Base-by-base conservation (phyloP, 1,140 invertebrate species). In the Brachionus rubens region DNA sequence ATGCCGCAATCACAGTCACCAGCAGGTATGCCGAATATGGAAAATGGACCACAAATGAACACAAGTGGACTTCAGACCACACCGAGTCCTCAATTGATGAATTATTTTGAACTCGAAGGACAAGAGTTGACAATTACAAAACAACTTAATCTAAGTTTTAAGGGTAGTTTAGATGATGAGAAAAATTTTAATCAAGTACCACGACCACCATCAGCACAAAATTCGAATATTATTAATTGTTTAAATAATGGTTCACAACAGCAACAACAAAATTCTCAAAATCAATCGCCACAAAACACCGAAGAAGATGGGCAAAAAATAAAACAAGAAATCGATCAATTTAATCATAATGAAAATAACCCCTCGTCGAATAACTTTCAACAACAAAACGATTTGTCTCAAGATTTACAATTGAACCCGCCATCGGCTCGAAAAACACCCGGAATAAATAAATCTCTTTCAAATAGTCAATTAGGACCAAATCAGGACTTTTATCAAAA, bases 91-190 rank as follows among this genome's bases (percentile, higher is more conserved):
- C 72, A 76, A 21, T 50, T 56, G 14, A 76, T 76, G 72, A 76
- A 59, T 30, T 76, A 76, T 59, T 43, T 76, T 43, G 52, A 54
- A 30, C 19, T 76, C 14, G 72, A 76, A 16, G 72, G 72, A 12
- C 72, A 76, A 43, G 72, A 76, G 33, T 28, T 76, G 2, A 76
- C 54, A 10, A 76, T 76, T 26, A 76, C 72, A 7, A 76, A 76
- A 43, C 72, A 76, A 52, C 30, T 76, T 5, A 76, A 76, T 43
- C 10, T 30, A 21, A 76, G 52, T 36, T 76, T 41, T 33, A 76
- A 76, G 19, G 19, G n/a, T n/a, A 41, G 9, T 33, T 19, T 6
- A 10, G 10, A 28, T 41, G 40, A 46, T 56, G 19, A 24, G 26
- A 56, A 12, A 0, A 40, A 68, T 1, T 9, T 46, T 2, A 59